Percentiles rank a stretch among this genome's conserved stretches.
phyloP scores from a whole-genome alignment of 2,797 vertebrate genomes.

The Dryobates pubescens region DNA sequence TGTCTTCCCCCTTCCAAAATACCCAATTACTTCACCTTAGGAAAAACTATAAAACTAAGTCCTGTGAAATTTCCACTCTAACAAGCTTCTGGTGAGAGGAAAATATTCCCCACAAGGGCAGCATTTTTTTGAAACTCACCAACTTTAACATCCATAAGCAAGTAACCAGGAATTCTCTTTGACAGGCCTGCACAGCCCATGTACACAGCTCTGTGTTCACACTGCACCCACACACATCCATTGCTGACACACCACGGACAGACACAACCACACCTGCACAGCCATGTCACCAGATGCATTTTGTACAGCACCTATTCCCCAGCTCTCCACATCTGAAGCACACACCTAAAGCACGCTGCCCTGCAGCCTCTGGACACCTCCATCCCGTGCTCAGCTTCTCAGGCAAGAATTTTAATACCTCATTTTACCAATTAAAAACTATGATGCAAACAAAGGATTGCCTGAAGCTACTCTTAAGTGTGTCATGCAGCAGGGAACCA shows the following conservation, averaged over 20 bases:
- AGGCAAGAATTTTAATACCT: neutral
- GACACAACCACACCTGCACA: neutral
- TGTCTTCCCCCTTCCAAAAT: neutral
- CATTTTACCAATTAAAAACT: neutral
- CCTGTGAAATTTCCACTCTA: slow-evolving; percentile 26
- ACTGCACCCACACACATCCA: too few relatives aligned
- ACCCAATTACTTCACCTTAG: slow-evolving; percentile 5
- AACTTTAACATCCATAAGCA: neutral
- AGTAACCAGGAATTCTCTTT: neutral
- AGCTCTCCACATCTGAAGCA: neutral
- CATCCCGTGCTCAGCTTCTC: neutral
- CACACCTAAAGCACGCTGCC: neutral
- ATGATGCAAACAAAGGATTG: neutral
- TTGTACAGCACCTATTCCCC: neutral
- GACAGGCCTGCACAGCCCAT: neutral
- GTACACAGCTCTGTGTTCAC: neutral
- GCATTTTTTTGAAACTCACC: neutral
- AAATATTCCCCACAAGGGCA: neutral
- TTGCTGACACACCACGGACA: neutral
- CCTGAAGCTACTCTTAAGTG: neutral
- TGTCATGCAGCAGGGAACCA: neutral
- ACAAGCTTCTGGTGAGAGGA: neutral
- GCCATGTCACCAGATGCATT: neutral
- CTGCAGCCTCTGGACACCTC: neutral
- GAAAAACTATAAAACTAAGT: slow-evolving; percentile 11